Conservation (phyloP, 2,888 invertebrate species). For the Campoplex nolae region DNA sequence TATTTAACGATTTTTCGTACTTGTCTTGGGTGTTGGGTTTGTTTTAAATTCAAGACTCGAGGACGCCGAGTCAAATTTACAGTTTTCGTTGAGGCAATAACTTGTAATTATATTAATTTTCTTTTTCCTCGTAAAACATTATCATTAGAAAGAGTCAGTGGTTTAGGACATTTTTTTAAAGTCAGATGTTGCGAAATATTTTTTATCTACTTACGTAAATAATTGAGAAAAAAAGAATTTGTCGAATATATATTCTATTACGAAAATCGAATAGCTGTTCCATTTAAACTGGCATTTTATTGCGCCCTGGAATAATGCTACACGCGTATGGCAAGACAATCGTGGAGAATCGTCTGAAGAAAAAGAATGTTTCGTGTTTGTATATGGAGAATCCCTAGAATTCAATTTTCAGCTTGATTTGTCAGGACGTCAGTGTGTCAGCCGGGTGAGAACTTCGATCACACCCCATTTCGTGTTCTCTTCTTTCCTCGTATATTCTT, state of each 20-base stretch:
- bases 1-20: conserved; percentile 24
- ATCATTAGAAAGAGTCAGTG: too few relatives aligned
- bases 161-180: too few relatives aligned
- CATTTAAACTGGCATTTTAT: background rate
- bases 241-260: background rate
- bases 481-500: conserved; percentile 59
- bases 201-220: background rate
- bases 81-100: background rate
- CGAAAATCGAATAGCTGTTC: background rate
- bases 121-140: too few relatives aligned
- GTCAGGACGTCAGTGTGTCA: conserved; percentile 79
- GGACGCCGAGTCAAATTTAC: background rate
- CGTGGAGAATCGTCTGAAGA: background rate
- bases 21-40: conserved; percentile 15
- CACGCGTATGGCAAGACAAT: background rate
- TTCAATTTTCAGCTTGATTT: conserved; percentile 84
- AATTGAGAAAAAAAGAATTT: background rate
- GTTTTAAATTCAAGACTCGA: background rate
- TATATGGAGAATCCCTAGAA: conserved; percentile 75
- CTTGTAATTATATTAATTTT: background rate
- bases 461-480: conserved; percentile 48
- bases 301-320: conserved; percentile 1
- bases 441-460: conserved; percentile 67
- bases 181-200: too few relatives aligned
- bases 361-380: conserved; percentile 17